These are phyloP conservation scores for Arnoldichthys spilopterus DNA, from an alignment of 2,797 vertebrate genomes.

Conservation along the genomic window DNA sequence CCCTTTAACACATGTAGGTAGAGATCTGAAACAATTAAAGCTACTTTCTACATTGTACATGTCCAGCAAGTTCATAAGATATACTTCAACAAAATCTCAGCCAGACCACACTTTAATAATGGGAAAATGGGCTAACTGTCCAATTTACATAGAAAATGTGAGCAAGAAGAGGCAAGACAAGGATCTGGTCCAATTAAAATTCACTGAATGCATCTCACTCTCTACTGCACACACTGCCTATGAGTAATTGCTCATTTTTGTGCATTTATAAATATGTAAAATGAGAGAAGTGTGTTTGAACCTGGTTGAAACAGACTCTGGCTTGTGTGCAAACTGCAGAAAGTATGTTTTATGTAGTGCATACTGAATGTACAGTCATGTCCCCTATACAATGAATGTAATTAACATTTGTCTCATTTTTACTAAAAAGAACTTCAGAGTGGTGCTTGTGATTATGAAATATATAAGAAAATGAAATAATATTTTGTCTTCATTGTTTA, in stretches of 20 bases:
- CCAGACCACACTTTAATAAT: constrained; percentile 58
- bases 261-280: constrained; percentile 35
- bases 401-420: neutral
- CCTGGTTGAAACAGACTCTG: neutral
- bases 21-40: constrained; percentile 19
- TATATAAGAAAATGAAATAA: too few relatives aligned
- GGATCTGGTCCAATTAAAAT: constrained; percentile 74
- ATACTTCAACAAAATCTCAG: constrained; percentile 62
- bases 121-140: constrained; percentile 65
- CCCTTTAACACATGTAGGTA: neutral
- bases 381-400: neutral
- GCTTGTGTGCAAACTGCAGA: neutral
- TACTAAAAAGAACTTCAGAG: neutral
- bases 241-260: constrained; percentile 63
- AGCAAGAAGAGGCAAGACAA: constrained; percentile 65
- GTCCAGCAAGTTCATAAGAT: constrained; percentile 60
- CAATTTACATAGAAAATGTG: constrained; percentile 72
- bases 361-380: neutral
- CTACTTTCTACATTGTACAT: constrained; percentile 17
- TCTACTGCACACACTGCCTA: constrained; percentile 28
- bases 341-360: neutral
- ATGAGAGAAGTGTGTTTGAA: neutral
- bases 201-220: constrained; percentile 54
- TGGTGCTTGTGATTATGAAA: too few relatives aligned
- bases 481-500: too few relatives aligned